Base-by-base conservation (phyloP, 2,888 invertebrate genomes). In the Lochmaea crataegi region DNA sequence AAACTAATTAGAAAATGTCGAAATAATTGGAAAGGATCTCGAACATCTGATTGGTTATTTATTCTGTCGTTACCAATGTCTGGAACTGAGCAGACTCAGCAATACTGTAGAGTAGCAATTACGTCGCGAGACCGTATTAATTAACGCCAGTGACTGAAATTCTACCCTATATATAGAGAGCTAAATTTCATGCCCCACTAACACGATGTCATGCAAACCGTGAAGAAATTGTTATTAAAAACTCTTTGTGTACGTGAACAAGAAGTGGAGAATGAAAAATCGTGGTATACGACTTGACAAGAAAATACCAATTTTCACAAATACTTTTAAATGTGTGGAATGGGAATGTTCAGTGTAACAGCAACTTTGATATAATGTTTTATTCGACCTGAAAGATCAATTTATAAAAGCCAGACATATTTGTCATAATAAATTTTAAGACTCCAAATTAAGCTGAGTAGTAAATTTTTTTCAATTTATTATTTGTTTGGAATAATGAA, bases 1-100 rank as follows among this genome's bases (percentile, higher is more conserved):
- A 70, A 70, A 70, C 64, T 70, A 70, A 70, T 70, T 70, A 70
- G 70, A 70, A 70, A 70, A 70, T 65, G 64, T 70, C 64, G 64
- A 57, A 70, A 70, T 70, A 70, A 70, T 65, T 70, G 70, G 70
- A 70, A 63, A 63, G 63, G 69, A 65, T 70, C 38, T 57, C 16
- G 57, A 57, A 53, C 16, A 70, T 70, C 64, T 65, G 70, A 65
- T 70, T 70, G 70, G 70, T 64, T 70, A 70, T 70, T 70, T 70
- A 70, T 70, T 70, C 70, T 70, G 64, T 70, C 70, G 42, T 32
- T 64, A 61, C 70, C 57, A 70, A 70, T 70, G 56, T 70, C 70
- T 70, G 64, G 64, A 57, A 45, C 56, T 64, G 70, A 70, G 64
- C 56, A 70, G 56, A 56, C 64, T 70, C 56, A 41, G 64, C 57